These are phyloP conservation scores for Bergia puertoricense DNA, from an alignment of 92 coral and sea anemone genomes.

Conservation along the genomic window DNA sequence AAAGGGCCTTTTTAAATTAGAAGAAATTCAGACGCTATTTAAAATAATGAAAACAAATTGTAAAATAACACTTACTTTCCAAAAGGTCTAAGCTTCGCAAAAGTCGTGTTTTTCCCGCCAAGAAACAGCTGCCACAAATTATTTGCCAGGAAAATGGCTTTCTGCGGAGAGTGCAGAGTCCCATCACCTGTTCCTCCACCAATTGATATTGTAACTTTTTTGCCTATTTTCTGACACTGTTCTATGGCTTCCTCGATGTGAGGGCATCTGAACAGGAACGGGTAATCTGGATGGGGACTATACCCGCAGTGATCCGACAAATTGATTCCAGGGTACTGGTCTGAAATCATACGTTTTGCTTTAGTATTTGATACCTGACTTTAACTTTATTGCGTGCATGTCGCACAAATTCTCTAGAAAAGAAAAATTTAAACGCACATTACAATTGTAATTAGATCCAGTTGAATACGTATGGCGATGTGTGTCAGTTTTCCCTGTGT, in stretches of 20 bases:
- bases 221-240: slow-evolving; percentile 76
- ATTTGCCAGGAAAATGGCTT: slow-evolving; percentile 71
- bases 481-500: no score
- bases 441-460: no score
- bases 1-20: no score
- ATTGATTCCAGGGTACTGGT: slow-evolving; percentile 66
- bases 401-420: no score
- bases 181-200: slow-evolving; percentile 93
- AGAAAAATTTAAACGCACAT: no score
- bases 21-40: no score
- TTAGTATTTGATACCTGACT: background rate
- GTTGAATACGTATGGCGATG: no score
- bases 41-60: no score
- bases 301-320: slow-evolving; percentile 80
- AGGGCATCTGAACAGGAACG: slow-evolving; percentile 80
- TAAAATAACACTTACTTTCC: slow-evolving; percentile 52
- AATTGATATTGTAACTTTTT: slow-evolving; percentile 78
- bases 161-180: slow-evolving; percentile 64
- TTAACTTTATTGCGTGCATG: background rate
- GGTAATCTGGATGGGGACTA: slow-evolving; percentile 65
- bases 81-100: slow-evolving; percentile 65
- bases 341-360: background rate
- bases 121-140: slow-evolving; percentile 73
- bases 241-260: slow-evolving; percentile 75
- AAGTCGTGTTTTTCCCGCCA: slow-evolving; percentile 55